Evolutionary conservation across 2,888 invertebrate species (phyloP).

Genomic region (Trachelus troglodyta): DNA sequence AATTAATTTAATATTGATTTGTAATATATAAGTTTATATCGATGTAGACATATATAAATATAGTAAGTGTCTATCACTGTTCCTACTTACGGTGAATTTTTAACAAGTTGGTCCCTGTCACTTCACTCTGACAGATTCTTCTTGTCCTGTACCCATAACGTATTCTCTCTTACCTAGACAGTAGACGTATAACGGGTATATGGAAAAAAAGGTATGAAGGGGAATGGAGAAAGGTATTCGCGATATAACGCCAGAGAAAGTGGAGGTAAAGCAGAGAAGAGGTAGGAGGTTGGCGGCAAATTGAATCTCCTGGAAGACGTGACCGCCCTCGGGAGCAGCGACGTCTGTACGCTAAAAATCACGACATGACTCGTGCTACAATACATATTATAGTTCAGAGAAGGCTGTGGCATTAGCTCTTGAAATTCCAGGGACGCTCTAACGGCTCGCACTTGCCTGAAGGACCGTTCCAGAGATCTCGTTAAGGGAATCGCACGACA

Average conservation of each 20-base stretch:
- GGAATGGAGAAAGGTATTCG: not conserved
- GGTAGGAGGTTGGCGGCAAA: conserved; percentile 50
- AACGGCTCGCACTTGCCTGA: not conserved
- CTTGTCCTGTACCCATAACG: not conserved
- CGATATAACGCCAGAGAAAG: conserved; percentile 7
- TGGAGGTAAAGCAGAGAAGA: conserved; percentile 18
- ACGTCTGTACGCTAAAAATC: conserved; percentile 56
- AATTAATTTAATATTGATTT: not conserved
- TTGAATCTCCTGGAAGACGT: conserved; percentile 62
- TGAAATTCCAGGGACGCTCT: not conserved
- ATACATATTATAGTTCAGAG: conserved; percentile 52
- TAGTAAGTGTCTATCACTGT: not conserved
- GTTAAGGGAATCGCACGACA: not conserved
- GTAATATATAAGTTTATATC: not conserved
- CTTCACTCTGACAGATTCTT: not conserved
- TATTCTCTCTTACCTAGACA: not conserved
- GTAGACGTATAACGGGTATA: not conserved
- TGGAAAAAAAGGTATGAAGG: not conserved
- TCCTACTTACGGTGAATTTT: not conserved
- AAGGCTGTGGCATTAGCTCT: not conserved
- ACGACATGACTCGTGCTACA: conserved; percentile 56
- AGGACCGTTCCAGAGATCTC: not conserved
- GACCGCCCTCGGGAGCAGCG: conserved; percentile 59
- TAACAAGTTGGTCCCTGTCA: not conserved
- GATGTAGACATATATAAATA: not conserved